Evolutionary conservation across 2,888 invertebrate species (phyloP), one percentile per base, ranked within the genome.

Genomic region (Trichogramma dendrolimi): DNA sequence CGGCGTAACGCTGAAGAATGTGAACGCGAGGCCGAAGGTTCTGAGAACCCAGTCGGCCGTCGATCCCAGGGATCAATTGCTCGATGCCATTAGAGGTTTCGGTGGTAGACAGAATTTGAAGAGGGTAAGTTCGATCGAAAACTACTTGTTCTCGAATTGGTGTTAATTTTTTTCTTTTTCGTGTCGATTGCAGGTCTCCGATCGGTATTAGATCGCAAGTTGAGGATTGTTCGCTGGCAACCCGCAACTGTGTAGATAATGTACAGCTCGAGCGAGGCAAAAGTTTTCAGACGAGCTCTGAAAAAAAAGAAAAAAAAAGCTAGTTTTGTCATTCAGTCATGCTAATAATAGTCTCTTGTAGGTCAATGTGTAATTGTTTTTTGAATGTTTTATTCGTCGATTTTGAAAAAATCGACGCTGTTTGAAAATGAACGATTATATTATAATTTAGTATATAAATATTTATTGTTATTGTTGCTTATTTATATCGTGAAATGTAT

Each of bases 21-120:
- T 70, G 43, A 75, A 64, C 41, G 60, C 68, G 1, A 73, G 72
- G 61, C 72, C 74, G 4, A 75, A 73, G 41, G 71, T 73, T 0
- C 70, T 70, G 65, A 48, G 44, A 4, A 62, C 67, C 7, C 62
- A 70, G 5, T 62, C 64, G 27, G 72, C 75, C 52, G 71, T 77
- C 2, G 88, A 90, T 76, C 83, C 87, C 0, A 81, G 89, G 52
- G 85, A 87, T 68, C 83, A 86, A 70, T 80, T 92, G 43, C 79
- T 91, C 75, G 83, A 85, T 55, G 87, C 89, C 14, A 91, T 91
- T 71, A 81, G 89, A 67, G 86, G 83, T 73, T 90, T 90, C 67
- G 78, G 78, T 42, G 79, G 78, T 14, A 72, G 71, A 11, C 68
- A 69, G 14, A 75, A 74, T 39, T 70, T 79, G 51, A 75, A 67